Evolutionary conservation across 2,888 invertebrate species (phyloP).

Genomic region (Artemia sinica): DNA sequence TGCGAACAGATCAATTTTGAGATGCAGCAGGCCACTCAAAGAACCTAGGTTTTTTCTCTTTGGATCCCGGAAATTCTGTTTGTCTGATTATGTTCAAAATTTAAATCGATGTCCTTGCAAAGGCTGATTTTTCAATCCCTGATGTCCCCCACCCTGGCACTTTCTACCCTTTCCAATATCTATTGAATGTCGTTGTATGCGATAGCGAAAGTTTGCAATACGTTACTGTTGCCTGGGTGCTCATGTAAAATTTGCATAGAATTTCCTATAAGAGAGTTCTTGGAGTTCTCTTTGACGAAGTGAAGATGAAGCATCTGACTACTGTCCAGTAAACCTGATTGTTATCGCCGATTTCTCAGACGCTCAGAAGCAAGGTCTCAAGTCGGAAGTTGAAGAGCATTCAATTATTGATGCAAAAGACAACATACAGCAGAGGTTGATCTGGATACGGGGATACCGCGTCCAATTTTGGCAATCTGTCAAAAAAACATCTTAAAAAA

Average conservation of each 20-base stretch:
- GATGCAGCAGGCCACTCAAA: not conserved
- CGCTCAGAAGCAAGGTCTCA: not conserved
- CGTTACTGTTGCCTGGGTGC: not conserved
- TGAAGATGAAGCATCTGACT: not conserved
- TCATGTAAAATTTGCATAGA: not conserved
- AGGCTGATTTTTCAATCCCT: not conserved
- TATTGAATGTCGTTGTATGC: not conserved
- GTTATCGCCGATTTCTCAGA: conserved; percentile 1
- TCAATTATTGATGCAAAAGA: not conserved
- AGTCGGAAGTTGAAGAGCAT: not conserved
- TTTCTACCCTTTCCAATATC: not conserved
- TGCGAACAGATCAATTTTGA: not conserved
- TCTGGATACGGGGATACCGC: not conserved
- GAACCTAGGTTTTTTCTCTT: not conserved
- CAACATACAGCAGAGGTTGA: not conserved
- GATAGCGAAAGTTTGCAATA: not conserved
- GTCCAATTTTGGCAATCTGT: not conserved
- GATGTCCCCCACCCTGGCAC: not conserved
- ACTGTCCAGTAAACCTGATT: not conserved
- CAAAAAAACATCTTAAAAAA: not conserved
- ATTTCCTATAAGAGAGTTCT: not conserved
- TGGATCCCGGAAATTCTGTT: not conserved
- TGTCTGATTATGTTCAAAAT: not conserved
- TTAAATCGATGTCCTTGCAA: not conserved
- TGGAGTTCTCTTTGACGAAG: not conserved